Evolutionary conservation across 2,888 invertebrate species (phyloP).

Genomic region (Drosophila bunnanda): DNA sequence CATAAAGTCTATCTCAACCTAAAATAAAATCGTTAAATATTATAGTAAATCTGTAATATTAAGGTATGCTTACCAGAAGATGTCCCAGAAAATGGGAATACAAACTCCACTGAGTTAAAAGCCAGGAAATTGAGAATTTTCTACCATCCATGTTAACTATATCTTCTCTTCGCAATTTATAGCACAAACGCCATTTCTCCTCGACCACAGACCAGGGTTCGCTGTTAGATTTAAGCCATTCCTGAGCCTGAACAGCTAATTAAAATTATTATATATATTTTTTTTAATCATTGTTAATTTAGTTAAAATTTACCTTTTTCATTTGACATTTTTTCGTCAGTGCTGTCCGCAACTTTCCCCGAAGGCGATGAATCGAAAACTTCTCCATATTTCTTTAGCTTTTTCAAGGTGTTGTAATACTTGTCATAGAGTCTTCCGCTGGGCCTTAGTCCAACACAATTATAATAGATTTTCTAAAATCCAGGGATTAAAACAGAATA

Average conservation of each 20-base stretch:
- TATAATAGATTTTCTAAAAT: conserved; percentile 6
- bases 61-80: neutral
- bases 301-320: conserved; percentile 2
- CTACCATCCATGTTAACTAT: neutral
- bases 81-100: conserved; percentile 1
- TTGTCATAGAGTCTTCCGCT: conserved; percentile 9
- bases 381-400: conserved; percentile 1
- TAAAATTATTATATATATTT: neutral
- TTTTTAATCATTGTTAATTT: neutral
- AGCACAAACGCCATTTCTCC: conserved; percentile 4
- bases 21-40: neutral
- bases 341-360: neutral
- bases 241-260: neutral
- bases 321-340: neutral
- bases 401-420: conserved; percentile 7
- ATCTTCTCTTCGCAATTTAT: neutral
- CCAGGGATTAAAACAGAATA: neutral
- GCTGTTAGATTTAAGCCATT: neutral
- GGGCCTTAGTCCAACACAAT: neutral
- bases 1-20: conserved; percentile 5
- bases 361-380: neutral
- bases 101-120: neutral
- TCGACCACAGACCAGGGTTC: conserved; percentile 4
- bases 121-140: neutral
- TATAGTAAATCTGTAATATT: neutral